Evolutionary conservation across 2,888 invertebrate species (phyloP).

Genomic region (Ichneumoninae sp.): DNA sequence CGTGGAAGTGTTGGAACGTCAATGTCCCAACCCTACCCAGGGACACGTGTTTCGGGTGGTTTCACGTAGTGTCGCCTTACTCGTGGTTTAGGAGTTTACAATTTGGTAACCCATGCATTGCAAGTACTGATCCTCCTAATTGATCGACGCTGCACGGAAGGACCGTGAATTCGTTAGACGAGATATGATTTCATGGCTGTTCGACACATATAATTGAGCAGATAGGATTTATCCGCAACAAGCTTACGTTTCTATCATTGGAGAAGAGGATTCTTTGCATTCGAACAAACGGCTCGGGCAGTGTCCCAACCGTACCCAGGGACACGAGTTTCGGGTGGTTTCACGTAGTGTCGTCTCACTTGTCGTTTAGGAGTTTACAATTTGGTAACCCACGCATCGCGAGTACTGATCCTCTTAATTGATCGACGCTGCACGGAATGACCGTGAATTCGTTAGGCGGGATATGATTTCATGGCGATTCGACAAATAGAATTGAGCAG

Average conservation of each 20-base stretch:
- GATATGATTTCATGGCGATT: background rate
- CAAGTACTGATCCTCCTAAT: conserved; percentile 2
- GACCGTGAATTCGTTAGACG: background rate
- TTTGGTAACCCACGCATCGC: background rate
- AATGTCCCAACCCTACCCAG: conserved; percentile 21
- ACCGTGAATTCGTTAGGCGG: background rate
- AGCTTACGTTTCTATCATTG: background rate
- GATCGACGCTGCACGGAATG: background rate
- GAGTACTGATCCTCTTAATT: background rate
- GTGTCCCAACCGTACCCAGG: conserved; percentile 11
- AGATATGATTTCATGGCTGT: too few relatives aligned
- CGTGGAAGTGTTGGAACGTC: conserved; percentile 37
- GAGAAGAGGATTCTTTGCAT: background rate
- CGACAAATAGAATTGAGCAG: background rate
- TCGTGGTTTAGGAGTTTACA: conserved; percentile 18
- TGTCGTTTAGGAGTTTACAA: conserved; percentile 14
- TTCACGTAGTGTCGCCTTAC: conserved; percentile 14
- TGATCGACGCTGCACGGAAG: background rate
- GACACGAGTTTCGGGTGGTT: conserved; percentile 15
- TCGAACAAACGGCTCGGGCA: background rate
- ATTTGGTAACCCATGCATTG: background rate
- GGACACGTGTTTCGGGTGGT: conserved; percentile 6
- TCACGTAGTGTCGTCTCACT: conserved; percentile 2
- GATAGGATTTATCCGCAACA: background rate
- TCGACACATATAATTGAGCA: background rate